phyloP scores from a whole-genome alignment of 2,113 vertebrate genomes.

The Sardina pilchardus region DNA sequence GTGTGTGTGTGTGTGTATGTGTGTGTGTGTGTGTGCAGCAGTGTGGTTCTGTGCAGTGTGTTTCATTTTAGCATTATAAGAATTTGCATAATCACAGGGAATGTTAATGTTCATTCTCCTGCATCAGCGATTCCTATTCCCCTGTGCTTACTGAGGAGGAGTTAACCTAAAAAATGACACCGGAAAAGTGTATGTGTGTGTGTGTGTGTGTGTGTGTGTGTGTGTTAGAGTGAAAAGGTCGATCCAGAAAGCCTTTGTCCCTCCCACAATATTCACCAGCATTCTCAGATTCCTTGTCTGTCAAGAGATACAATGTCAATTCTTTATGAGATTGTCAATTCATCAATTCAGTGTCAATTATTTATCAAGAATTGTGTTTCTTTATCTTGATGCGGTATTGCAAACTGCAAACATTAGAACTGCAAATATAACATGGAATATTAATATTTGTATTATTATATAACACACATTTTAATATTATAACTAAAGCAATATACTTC shows the following conservation, averaged over 20 bases:
- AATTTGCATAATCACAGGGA: neutral
- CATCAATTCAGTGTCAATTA: too few relatives aligned
- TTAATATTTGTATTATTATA: neutral
- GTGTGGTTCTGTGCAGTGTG: neutral
- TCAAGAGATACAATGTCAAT: neutral
- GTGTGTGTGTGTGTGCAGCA: slow-evolving; percentile 7
- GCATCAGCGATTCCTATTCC: slow-evolving; percentile 4
- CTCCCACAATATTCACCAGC: neutral
- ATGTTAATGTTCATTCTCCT: neutral
- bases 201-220: slow-evolving; percentile 23
- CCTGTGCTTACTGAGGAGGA: neutral
- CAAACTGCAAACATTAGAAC: neutral
- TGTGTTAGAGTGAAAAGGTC: neutral
- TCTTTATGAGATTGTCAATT: too few relatives aligned
- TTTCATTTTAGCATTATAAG: neutral
- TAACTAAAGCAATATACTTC: neutral
- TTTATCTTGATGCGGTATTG: too few relatives aligned
- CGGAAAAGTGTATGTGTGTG: neutral
- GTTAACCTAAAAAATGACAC: neutral
- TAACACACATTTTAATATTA: neutral
- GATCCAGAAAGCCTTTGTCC: neutral
- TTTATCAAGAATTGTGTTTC: too few relatives aligned
- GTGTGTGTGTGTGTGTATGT: slow-evolving; percentile 6
- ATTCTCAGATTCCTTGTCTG: neutral
- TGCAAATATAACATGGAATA: neutral